phyloP scores from a whole-genome alignment of 1,140 invertebrate species.

The Palaemon carinicauda region DNA sequence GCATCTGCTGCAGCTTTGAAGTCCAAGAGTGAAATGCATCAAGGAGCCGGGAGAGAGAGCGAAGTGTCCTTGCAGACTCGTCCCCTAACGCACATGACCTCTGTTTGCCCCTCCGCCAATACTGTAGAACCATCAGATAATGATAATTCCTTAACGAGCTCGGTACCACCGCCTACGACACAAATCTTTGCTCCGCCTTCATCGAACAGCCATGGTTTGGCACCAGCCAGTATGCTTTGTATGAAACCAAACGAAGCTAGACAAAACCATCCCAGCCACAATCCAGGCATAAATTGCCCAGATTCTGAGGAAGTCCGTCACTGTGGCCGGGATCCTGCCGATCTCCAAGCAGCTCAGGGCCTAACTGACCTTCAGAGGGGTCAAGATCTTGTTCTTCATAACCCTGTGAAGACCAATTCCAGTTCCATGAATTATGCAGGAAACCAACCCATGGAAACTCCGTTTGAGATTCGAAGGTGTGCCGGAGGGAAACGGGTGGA shows the following conservation, averaged over 20 bases:
- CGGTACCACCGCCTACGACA: too few species aligned
- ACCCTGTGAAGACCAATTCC: background rate
- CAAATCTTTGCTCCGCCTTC: too few species aligned
- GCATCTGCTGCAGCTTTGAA: constrained; percentile 36
- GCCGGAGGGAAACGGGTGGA: constrained; percentile 28
- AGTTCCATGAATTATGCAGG: constrained; percentile 17
- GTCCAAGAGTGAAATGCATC: background rate
- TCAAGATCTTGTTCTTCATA: background rate
- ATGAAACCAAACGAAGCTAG: background rate
- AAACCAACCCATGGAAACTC: background rate
- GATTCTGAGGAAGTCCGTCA: constrained; percentile 6
- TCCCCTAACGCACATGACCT: too few species aligned
- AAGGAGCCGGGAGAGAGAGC: too few species aligned
- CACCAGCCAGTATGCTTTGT: background rate
- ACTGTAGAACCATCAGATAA: too few species aligned
- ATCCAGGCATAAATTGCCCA: background rate
- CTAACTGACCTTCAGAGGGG: constrained; percentile 38
- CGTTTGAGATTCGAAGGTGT: constrained; percentile 9
- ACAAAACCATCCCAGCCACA: too few species aligned
- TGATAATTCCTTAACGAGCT: too few species aligned
- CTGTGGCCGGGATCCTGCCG: constrained; percentile 37
- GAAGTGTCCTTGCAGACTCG: too few species aligned
- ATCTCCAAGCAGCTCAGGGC: constrained; percentile 37
- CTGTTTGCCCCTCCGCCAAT: too few species aligned
- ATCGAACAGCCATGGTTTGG: background rate